Percentiles rank a stretch among this genome's conserved stretches.
These are phyloP conservation scores for Macrochelys suwanniensis DNA, from an alignment of 2,797 vertebrate genomes.

Conservation along the genomic window DNA sequence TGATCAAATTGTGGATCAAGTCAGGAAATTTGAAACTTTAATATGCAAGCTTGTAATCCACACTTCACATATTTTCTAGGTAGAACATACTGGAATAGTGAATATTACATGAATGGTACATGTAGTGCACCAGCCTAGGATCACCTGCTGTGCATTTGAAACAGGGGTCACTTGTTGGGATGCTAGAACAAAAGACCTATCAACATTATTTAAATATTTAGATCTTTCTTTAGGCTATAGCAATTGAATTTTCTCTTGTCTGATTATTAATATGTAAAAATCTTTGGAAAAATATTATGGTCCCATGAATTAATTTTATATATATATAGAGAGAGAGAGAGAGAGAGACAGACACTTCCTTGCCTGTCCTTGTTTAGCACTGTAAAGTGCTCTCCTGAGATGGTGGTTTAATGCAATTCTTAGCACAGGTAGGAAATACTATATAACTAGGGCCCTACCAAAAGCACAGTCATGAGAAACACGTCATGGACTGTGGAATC, in stretches of 20 bases:
- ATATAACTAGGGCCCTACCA: background rate
- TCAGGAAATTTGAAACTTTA: background rate
- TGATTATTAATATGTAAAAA: background rate
- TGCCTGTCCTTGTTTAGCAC: background rate
- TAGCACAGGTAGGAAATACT: background rate
- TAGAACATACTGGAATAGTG: background rate
- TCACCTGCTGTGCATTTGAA: background rate
- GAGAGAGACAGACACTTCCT: background rate
- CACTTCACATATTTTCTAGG: background rate
- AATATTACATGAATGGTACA: background rate
- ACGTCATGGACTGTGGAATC: too few relatives aligned
- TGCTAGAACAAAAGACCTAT: background rate
- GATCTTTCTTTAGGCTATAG: background rate
- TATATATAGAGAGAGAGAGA: too few relatives aligned
- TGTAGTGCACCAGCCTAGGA: background rate
- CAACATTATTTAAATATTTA: background rate
- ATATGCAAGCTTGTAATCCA: background rate
- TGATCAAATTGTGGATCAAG: background rate
- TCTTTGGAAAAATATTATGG: background rate
- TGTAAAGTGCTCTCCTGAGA: background rate
- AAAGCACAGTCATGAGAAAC: too few relatives aligned
- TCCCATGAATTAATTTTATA: too few relatives aligned
- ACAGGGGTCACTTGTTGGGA: background rate
- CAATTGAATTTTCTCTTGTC: background rate
- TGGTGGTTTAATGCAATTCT: background rate